Base-by-base conservation (phyloP, 2,888 invertebrate genomes). In the Tinea pellionella region DNA sequence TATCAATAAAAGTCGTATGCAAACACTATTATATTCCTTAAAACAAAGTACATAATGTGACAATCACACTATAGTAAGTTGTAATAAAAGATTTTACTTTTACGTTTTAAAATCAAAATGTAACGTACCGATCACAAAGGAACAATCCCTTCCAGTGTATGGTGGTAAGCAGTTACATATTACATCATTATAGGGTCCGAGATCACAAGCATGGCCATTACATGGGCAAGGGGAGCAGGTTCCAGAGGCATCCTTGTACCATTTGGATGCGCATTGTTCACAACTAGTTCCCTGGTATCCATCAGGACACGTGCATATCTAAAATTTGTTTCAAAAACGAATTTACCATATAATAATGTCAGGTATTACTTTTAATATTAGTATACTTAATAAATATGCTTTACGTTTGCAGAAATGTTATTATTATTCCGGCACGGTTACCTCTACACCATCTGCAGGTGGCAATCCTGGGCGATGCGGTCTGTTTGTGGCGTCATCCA, bases 281-380 rank as follows among this genome's bases (percentile, higher is more conserved):
- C 97, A 97, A 59, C 96, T 96, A 0, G 92, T 91, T 60, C 97
- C 97, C 9, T 83, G 82, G 70, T 96, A 96, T 0, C 95, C 96
- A 0, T 79, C 69, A 0, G 96, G 96, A 71, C 97, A 97, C 59
- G 90, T 84, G 74, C 98, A 99, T 53, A 89, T 65, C 88, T 86
- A 47, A 19, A 61, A 51, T 12, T n/a, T n/a, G n/a, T n/a, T n/a
- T n/a, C n/a, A n/a, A n/a, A n/a, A n/a, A n/a, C n/a, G n/a, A n/a
- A n/a, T n/a, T n/a, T n/a, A n/a, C n/a, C n/a, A n/a, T n/a, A n/a
- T n/a, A n/a, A n/a, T n/a, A n/a, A n/a, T n/a, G n/a, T n/a, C n/a
- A n/a, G n/a, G n/a, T n/a, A n/a, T n/a, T n/a, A n/a, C n/a, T n/a
- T n/a, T n/a, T n/a, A n/a, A n/a, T n/a, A n/a, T n/a, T n/a, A n/a